Evolutionary conservation across 1,140 invertebrate genomes (phyloP).

Genomic region (Drosophila lacteicornis): DNA sequence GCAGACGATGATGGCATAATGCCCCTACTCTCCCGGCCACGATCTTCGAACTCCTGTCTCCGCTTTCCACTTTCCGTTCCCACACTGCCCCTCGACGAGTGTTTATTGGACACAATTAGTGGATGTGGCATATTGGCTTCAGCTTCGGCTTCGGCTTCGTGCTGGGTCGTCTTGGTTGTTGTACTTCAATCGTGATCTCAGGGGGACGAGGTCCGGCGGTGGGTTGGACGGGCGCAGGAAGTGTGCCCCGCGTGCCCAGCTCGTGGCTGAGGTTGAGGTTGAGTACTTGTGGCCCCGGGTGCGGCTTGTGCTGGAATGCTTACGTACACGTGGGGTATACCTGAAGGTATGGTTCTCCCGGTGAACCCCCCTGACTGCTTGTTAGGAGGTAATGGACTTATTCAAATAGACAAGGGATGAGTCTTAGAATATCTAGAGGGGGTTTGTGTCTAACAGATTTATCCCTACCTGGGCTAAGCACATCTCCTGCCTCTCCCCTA

Average conservation of each 20-base stretch:
- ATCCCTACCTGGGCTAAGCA: conserved; percentile 3
- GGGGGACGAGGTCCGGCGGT: conserved; percentile 18
- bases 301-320: conserved; percentile 34
- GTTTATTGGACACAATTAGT: conserved; percentile 82
- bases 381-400: neutral
- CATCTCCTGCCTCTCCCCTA: conserved; percentile 29
- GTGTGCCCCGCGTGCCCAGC: conserved; percentile 46
- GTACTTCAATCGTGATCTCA: conserved; percentile 20
- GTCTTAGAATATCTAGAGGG: neutral
- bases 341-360: neutral
- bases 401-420: conserved; percentile 2
- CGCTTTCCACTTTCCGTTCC: conserved; percentile 36
- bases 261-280: conserved; percentile 56
- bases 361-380: neutral
- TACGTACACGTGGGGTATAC: conserved; percentile 4
- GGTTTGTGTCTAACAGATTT: neutral
- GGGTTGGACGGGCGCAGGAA: conserved; percentile 60
- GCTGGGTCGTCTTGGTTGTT: conserved; percentile 25
- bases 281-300: conserved; percentile 39
- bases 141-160: conserved; percentile 74
- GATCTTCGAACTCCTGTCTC: conserved; percentile 38
- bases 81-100: conserved; percentile 58
- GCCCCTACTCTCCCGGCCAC: conserved; percentile 21
- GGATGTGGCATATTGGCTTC: conserved; percentile 77
- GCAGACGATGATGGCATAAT: conserved; percentile 82